Conservation (phyloP, 2,113 vertebrate species). For the Pituophis catenifer region DNA sequence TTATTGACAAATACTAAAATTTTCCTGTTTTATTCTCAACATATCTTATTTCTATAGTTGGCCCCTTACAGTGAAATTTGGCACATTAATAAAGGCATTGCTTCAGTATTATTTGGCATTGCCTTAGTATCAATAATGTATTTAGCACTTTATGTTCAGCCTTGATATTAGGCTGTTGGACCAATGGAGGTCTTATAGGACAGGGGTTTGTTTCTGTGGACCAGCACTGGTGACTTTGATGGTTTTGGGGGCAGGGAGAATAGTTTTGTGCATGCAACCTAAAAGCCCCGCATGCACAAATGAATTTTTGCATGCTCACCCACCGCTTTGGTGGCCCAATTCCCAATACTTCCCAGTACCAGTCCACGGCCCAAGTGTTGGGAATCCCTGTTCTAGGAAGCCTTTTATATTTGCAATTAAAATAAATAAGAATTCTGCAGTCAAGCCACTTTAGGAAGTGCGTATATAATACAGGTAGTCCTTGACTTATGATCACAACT, state of each 20-base stretch:
- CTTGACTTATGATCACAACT: no score
- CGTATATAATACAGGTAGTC: not conserved
- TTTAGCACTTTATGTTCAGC: not conserved
- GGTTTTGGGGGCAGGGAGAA: no score
- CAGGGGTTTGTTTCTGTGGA: no score
- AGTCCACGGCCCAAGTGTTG: no score
- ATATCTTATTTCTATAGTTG: not conserved
- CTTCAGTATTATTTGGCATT: not conserved
- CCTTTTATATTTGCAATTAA: not conserved
- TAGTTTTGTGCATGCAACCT: no score
- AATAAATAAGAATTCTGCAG: not conserved
- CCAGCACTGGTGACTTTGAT: no score
- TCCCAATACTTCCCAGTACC: no score
- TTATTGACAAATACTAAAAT: not conserved
- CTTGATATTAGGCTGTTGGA: not conserved
- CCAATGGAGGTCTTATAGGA: not conserved
- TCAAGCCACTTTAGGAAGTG: not conserved
- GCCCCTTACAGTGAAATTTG: not conserved
- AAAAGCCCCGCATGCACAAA: no score
- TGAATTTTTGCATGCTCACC: no score
- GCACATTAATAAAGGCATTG: not conserved
- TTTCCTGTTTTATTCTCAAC: not conserved
- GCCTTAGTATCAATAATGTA: not conserved
- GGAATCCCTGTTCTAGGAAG: not conserved
- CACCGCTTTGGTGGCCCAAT: no score